A percentile compares a stretch with the other conserved stretches of the same genome.
phyloP scores from a whole-genome alignment of 2,797 vertebrate species.

The Catamblyrhynchus diadema region DNA sequence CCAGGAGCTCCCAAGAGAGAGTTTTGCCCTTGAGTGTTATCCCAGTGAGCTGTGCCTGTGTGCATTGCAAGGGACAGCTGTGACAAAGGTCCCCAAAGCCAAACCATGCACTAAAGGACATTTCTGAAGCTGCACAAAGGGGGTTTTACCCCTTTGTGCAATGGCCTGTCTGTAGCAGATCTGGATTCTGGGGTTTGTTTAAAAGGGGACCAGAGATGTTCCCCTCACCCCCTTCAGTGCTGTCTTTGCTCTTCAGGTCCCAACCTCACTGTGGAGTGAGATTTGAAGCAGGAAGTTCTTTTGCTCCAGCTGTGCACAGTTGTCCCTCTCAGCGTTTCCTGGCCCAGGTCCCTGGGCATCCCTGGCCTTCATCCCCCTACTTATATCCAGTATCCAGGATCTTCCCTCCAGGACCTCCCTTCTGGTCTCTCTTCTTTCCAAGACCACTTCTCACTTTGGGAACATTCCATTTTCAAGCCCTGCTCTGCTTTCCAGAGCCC shows the following conservation, averaged over 20 bases:
- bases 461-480: not conserved
- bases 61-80: not conserved
- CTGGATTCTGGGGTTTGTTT: not conserved
- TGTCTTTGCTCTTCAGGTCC: not conserved
- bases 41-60: not conserved
- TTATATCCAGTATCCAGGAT: not conserved
- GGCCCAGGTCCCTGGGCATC: not conserved
- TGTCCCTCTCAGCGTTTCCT: not conserved
- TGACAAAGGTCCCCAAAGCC: not conserved
- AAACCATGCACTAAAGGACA: not conserved
- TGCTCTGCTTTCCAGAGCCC: not conserved
- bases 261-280: fast-evolving
- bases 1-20: not conserved
- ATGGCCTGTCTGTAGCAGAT: not conserved
- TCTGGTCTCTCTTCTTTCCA: not conserved
- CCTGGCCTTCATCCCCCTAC: no score
- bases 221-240: not conserved
- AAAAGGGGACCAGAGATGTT: not conserved
- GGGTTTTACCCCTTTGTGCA: not conserved
- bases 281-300: not conserved
- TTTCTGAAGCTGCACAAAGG: not conserved
- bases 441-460: not conserved
- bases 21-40: not conserved
- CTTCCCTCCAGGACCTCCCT: not conserved
- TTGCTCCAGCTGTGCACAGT: not conserved